Base-by-base conservation (phyloP, 2,113 vertebrate species). In the Oreochromis niloticus region DNA sequence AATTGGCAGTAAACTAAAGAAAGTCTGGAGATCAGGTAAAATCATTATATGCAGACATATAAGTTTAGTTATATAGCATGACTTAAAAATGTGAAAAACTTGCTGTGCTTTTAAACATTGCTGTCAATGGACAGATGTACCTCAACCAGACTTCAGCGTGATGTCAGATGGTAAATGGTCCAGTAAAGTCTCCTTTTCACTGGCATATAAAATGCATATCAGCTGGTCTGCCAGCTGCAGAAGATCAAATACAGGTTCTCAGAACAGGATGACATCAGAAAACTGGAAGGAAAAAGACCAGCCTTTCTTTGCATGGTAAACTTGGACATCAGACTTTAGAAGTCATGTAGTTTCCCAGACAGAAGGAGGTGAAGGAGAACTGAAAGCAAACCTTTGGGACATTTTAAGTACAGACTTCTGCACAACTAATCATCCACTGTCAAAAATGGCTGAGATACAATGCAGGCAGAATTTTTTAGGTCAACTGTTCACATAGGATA, bases 381-480 rank as follows among this genome's bases (percentile, higher is more conserved):
- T 83, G 82, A 87, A 82, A 91, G 80, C 19, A 89, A 91, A 91
- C 92, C 94, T 16, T 57, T 84, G 93, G 93, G 87, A 92, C 50
- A 79, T 48, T 92, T 93, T 86, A 93, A 94, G 91, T 75, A 81
- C 81, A 95, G 84, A 94, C 87, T 86, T 91, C 93, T 94, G 94
- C 90, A 93, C 89, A 96, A 92, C 82, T 93, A 94, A 95, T 95
- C 85, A 93, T 57, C 89, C 83, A 85, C 50, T 93, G 93, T 93
- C 87, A 94, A 91, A 93, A 88, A 88, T 86, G 14, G 82, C 83
- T 86, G 92, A 93, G 80, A 79, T 90, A 55, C n/a, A 63, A 81
- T 32, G 46, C 16, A 50, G 46, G 17, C 1, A 50, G 24, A 50
- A 12, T 46, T 50, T 78, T 78, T 52, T 78, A 52, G 73, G 73